These are phyloP conservation scores for Marmota flaviventris DNA, from an alignment of 2,113 vertebrate species.

Conservation along the genomic window DNA sequence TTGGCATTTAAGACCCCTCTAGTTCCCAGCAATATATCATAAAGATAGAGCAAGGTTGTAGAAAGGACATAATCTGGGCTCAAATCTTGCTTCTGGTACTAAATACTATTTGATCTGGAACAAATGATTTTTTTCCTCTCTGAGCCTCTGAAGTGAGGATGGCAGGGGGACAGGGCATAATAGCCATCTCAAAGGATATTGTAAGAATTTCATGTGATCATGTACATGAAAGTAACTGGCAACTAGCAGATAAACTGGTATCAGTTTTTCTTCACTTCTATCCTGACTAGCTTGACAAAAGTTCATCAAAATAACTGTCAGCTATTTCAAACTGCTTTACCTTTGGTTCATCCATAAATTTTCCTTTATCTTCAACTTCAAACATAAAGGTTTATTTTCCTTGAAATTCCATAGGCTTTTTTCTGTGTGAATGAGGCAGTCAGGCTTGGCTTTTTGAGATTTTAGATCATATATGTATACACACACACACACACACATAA, in stretches of 20 bases:
- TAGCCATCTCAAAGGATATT: background rate
- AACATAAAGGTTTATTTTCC: conserved; percentile 39
- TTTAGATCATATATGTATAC: background rate
- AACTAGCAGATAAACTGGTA: background rate
- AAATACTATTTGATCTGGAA: conserved; percentile 33
- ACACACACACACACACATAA: background rate
- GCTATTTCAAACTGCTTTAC: conserved; percentile 30
- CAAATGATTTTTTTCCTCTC: conserved; percentile 20
- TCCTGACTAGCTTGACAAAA: background rate
- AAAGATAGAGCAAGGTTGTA: background rate
- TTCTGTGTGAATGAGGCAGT: background rate
- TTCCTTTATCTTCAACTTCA: conserved; percentile 54
- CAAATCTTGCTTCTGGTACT: background rate
- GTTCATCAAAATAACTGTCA: conserved; percentile 14
- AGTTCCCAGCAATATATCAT: background rate
- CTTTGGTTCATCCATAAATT: conserved; percentile 10
- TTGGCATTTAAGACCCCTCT: background rate
- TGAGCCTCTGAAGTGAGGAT: background rate
- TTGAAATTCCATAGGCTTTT: conserved; percentile 16
- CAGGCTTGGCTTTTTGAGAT: background rate
- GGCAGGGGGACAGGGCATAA: background rate
- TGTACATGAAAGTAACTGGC: background rate
- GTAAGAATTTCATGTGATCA: background rate
- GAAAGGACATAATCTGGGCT: background rate
- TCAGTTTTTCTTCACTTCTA: conserved; percentile 37